Conservation (phyloP, 37 sponge, comb jelly and placozoan species). For the Diacarnus erythraeanus region DNA sequence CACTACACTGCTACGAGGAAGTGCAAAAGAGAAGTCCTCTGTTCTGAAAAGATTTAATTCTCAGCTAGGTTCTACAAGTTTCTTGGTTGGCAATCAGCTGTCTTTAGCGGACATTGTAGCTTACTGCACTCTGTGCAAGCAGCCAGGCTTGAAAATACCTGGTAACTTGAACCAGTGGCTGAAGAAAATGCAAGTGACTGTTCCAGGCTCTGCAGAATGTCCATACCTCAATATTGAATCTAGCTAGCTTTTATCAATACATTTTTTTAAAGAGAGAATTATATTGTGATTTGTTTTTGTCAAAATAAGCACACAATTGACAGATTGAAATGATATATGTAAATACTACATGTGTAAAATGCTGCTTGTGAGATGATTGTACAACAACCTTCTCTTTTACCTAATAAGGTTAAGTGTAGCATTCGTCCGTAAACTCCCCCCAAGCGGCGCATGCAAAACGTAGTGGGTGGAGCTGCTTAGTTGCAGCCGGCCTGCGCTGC, state of each 20-base stretch:
- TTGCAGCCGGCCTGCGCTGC: not conserved
- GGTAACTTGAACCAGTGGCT: slow-evolving; percentile 71
- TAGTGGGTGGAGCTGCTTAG: not conserved
- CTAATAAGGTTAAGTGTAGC: not conserved
- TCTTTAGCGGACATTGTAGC: slow-evolving; percentile 70
- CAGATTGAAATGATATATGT: no score
- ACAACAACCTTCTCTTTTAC: not conserved
- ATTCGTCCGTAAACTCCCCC: not conserved
- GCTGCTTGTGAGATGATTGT: not conserved
- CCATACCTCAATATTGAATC: not conserved
- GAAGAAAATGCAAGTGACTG: not conserved
- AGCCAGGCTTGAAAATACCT: slow-evolving; percentile 36
- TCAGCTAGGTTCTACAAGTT: slow-evolving; percentile 46
- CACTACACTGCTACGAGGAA: slow-evolving; percentile 25
- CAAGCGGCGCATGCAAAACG: not conserved
- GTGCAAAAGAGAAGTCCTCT: slow-evolving; percentile 56
- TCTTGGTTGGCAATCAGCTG: slow-evolving; percentile 41
- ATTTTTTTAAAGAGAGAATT: no score
- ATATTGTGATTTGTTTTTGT: no score
- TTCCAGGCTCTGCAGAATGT: slow-evolving; percentile 22
- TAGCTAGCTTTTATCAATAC: no score
- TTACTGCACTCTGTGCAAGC: slow-evolving; percentile 35
- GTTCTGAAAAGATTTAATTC: slow-evolving; percentile 63
- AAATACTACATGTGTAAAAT: no score
- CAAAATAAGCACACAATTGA: no score